phyloP scores from a whole-genome alignment of 2,888 invertebrate species.

The Melanchra persicariae region DNA sequence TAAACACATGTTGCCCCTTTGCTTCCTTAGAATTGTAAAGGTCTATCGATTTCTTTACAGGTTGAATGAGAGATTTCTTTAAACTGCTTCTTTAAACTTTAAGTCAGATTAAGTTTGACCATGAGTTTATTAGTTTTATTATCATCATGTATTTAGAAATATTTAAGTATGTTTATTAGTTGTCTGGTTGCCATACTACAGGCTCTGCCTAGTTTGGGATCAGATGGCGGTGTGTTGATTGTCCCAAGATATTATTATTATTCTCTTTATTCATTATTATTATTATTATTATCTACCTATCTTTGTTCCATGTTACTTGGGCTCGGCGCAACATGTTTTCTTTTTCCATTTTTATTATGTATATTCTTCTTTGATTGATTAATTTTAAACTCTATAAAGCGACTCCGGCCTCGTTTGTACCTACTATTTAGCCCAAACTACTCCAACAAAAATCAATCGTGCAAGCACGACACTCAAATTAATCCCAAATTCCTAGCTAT shows the following conservation, averaged over 20 bases:
- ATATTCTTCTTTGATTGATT: not conserved
- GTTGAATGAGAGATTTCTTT: not conserved
- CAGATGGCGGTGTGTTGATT: no score
- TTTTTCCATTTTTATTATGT: not conserved
- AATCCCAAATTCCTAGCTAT: conserved; percentile 16
- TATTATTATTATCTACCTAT: no score
- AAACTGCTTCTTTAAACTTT: no score
- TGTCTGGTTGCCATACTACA: no score
- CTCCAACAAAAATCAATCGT: conserved; percentile 19
- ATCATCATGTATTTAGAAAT: no score
- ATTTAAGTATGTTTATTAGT: no score
- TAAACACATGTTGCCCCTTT: conserved; percentile 12
- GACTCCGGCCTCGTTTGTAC: not conserved
- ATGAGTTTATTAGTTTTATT: not conserved
- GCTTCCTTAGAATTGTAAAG: not conserved
- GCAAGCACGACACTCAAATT: conserved; percentile 13
- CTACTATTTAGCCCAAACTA: not conserved
- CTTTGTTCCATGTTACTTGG: not conserved
- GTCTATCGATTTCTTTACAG: not conserved
- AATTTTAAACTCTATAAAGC: not conserved
- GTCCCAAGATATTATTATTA: no score
- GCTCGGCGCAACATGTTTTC: not conserved
- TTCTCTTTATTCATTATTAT: no score
- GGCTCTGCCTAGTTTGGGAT: no score
- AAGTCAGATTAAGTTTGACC: no score